phyloP scores from a whole-genome alignment of 2,888 invertebrate genomes.

The Ophion ellenae region DNA sequence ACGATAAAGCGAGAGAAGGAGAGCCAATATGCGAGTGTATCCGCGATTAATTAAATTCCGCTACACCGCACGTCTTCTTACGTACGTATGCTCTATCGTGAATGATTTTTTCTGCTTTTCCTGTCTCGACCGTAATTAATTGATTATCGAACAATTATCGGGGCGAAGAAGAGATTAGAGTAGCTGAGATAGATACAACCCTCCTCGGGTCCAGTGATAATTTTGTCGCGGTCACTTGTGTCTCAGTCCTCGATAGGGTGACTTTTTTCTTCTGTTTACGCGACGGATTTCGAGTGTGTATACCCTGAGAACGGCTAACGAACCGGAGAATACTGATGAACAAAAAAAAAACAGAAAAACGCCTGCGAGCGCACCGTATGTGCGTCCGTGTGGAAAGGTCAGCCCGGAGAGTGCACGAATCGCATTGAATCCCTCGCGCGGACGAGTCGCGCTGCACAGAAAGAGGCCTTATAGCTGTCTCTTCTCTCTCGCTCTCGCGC shows the following conservation, averaged over 20 bases:
- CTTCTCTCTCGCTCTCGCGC: constrained; percentile 31
- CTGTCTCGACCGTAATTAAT: constrained; percentile 38
- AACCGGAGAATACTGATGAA: constrained; percentile 41
- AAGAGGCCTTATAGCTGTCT: constrained; percentile 34
- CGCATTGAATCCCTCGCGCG: constrained; percentile 54
- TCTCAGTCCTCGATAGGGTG: background rate
- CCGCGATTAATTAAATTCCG: constrained; percentile 58
- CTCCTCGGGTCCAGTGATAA: too few species aligned
- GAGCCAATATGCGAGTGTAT: constrained; percentile 23
- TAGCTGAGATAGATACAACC: background rate
- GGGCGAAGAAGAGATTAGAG: constrained; percentile 6
- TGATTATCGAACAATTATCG: constrained; percentile 62
- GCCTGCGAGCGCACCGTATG: constrained; percentile 16
- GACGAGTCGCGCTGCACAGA: constrained; percentile 49
- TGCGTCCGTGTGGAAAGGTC: constrained; percentile 53
- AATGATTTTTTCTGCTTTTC: background rate
- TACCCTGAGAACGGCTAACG: background rate
- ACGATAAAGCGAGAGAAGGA: too few species aligned
- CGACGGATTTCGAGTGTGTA: background rate
- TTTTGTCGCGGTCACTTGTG: too few species aligned
- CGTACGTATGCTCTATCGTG: background rate
- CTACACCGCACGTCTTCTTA: constrained; percentile 18
- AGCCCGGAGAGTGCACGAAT: constrained; percentile 43
- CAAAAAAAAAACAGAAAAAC: too few species aligned
- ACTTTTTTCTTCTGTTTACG: constrained; percentile 1